Conservation (phyloP, 2,113 vertebrate species). For the Neotoma lepida region DNA sequence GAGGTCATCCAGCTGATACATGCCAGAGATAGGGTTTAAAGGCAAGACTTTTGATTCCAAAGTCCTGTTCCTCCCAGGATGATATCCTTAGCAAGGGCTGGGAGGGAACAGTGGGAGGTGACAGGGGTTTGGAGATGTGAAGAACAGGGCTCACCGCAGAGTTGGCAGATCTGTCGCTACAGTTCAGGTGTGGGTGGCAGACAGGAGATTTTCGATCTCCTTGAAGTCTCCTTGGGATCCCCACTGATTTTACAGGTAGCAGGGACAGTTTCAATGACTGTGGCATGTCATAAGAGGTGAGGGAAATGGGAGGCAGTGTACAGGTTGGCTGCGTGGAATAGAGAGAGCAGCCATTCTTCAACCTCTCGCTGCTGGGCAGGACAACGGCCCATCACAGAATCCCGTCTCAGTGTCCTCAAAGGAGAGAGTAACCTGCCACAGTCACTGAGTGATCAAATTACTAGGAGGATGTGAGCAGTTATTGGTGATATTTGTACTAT, state of each 20-base stretch:
- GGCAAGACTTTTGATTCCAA: not conserved
- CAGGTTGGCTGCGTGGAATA: not conserved
- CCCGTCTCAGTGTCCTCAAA: not conserved
- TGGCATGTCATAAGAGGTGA: not conserved
- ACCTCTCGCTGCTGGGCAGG: not conserved
- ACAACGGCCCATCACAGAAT: not conserved
- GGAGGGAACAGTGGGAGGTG: not conserved
- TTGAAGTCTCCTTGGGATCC: not conserved
- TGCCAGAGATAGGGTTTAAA: not conserved
- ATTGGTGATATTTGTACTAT: not conserved
- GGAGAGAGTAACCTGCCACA: not conserved
- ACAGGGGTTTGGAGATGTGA: not conserved
- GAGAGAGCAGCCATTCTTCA: too few relatives aligned
- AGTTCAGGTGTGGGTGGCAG: not conserved
- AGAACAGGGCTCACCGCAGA: not conserved
- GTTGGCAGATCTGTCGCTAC: not conserved
- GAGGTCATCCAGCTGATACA: not conserved
- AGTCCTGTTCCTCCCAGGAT: not conserved
- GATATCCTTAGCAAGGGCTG: not conserved
- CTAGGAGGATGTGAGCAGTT: not conserved
- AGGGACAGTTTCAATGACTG: not conserved
- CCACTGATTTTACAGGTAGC: not conserved
- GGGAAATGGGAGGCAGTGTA: not conserved
- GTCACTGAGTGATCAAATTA: not conserved
- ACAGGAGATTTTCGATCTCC: not conserved